Evolutionary conservation across 2,888 invertebrate species (phyloP), one percentile per base, ranked within the genome.

Genomic region (Acronicta leporina): DNA sequence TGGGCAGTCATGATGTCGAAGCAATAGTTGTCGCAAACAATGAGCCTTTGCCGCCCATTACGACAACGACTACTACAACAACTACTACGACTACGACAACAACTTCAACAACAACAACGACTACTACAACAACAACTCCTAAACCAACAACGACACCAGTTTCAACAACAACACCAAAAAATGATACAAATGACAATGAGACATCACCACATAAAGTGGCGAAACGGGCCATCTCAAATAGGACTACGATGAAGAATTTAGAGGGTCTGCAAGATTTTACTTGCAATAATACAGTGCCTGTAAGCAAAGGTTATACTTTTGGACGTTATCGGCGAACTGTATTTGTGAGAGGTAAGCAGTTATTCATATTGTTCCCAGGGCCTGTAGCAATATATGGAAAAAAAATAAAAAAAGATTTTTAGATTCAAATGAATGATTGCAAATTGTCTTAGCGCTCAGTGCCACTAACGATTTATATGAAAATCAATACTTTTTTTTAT

Each of bases 11-110:
- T 83, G 89, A 94, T 38, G 90, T 97, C 48, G 97, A 97, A 85
- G 97, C 96, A 0, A 87, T 97, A 64, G 95, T 97, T 33, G 95
- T 97, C 48, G 97, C 96, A 5, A 96, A 97, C 44, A 96, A 96
- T 84, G 95, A 96, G 57, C 96, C 96, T 10, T 84, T 96, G 1
- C 94, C 95, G 0, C 94, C 95, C 0, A 88, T 95, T 1, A 95
- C 77, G 11, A 74, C 77, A 1, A 78, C 77, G 0, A 77, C 75
- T 0, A 76, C 95, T 0, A 94, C 95, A 0, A 70, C 69, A 0
- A 70, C 90, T 16, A 85, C 85, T 5, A 81, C 84, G 2, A 79
- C 83, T 6, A 59, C 65, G 0, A 56, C 57, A 58, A 63, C 84
- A 67, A 63, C 73, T 5, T 63, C 73, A n/a, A 72, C 73, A n/a